Percentiles rank a stretch among this genome's conserved stretches.
Conservation (phyloP, 2,888 invertebrate genomes). For the Cryptosula pallasiana region DNA sequence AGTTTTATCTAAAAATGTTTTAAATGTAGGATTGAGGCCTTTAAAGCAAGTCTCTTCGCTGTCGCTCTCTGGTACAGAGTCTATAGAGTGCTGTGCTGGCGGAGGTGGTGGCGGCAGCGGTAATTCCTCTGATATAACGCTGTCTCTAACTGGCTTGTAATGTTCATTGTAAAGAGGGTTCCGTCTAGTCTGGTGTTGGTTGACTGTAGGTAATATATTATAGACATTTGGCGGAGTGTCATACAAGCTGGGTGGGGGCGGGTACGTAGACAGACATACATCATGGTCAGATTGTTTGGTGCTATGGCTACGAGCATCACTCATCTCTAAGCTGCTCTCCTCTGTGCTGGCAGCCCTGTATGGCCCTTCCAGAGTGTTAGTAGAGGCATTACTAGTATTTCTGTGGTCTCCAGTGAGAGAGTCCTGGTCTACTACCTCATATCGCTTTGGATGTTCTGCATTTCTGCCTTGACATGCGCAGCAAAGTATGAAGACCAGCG, state of each 20-base stretch:
- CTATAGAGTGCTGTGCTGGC: neutral
- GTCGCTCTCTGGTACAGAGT: neutral
- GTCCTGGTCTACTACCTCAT: neutral
- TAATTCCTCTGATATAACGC: slow-evolving; percentile 11
- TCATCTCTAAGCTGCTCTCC: slow-evolving; percentile 17
- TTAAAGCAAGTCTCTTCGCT: neutral
- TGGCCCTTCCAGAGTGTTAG: slow-evolving; percentile 7
- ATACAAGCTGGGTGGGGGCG: slow-evolving; percentile 1
- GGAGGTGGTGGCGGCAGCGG: slow-evolving; percentile 5
- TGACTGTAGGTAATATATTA: neutral
- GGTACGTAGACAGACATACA: neutral
- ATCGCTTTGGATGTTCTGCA: neutral
- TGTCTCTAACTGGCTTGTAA: neutral
- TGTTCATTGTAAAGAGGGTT: neutral
- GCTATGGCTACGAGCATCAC: neutral
- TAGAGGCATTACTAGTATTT: slow-evolving; percentile 9
- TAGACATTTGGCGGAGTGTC: neutral
- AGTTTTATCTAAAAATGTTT: slow-evolving; percentile 18
- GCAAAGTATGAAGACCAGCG: neutral
- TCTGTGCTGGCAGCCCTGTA: neutral
- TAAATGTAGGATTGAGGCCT: slow-evolving; percentile 15
- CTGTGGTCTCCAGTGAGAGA: neutral
- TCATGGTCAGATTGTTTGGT: slow-evolving; percentile 13
- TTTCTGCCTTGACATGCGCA: slow-evolving; percentile 19
- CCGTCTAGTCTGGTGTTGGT: neutral